phyloP scores from a whole-genome alignment of 2,797 vertebrate species.

The Lerista edwardsae region DNA sequence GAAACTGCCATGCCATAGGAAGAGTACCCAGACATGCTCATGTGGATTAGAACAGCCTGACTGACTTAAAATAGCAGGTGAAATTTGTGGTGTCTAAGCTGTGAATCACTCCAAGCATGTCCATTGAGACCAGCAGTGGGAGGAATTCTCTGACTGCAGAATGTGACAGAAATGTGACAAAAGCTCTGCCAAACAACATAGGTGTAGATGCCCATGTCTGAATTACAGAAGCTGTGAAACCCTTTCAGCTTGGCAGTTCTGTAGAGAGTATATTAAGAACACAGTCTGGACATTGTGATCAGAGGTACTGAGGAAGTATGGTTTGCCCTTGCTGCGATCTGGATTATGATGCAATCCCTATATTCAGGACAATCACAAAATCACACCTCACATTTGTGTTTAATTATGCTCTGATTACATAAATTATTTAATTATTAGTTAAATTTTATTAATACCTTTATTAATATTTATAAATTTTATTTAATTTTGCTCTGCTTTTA shows the following conservation, averaged over 20 bases:
- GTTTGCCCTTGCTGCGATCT: neutral
- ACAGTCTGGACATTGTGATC: neutral
- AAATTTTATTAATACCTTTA: no score
- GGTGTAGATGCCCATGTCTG: neutral
- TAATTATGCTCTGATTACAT: no score
- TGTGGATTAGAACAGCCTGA: conserved; percentile 10
- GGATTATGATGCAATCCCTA: neutral
- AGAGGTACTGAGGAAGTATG: neutral
- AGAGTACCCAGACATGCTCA: neutral
- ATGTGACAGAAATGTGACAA: conserved; percentile 5
- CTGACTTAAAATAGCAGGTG: conserved; percentile 17
- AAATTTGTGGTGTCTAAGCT: conserved; percentile 3
- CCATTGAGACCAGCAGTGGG: neutral
- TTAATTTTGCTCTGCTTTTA: no score
- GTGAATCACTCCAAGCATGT: neutral
- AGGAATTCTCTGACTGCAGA: neutral
- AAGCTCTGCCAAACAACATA: neutral
- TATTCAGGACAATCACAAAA: no score
- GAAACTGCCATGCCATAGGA: neutral
- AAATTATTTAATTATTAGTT: no score
- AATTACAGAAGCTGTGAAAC: neutral
- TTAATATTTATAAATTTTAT: no score
- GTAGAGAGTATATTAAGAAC: neutral
- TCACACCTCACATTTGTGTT: no score
- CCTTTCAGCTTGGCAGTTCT: neutral